Base-by-base conservation (phyloP, 2,113 vertebrate genomes). In the Rhizomys pruinosus region DNA sequence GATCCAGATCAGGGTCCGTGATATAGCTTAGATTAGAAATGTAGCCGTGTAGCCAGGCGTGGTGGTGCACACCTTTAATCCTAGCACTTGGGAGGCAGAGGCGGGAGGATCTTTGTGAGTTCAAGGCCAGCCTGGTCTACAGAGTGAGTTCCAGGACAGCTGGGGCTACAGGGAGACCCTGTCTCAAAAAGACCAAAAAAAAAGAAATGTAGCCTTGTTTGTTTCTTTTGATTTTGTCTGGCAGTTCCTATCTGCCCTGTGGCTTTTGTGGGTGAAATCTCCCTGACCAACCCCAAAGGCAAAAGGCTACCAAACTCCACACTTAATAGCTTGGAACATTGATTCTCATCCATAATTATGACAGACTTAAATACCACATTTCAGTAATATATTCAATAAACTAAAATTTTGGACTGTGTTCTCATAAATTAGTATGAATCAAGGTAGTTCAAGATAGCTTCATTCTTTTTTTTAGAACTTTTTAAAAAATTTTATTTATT, bases 371-470 rank as follows among this genome's bases (percentile, higher is more conserved):
- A 23, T 32, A 20, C 78, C 57, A 42, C 11, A 72, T 74, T 87
- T 88, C 76, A 84, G 81, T 78, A 79, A 79, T 87, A 76, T 39
- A 90, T 12, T 37, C 27, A 76, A 93, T 76, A 13, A 89, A n/a
- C 15, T 91, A 39, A 93, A 78, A 76, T 81, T 92, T 64, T 52
- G 7, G 29, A 32, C 2, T 68, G 52, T 23, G 39, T 59, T 73
- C 87, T 87, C 91, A 93, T 87, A 93, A 87, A 63, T 63, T 73
- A 64, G 3, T 87, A 19, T 79, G n/a, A 93, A 71, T 80, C 12
- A 64, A 90, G 32, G 15, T 64, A 73, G n/a, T 92, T 88, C 42
- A 74, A 19, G 63, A 59, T 59, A 87, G 23, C 27, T 80, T 79
- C 47, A 44, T 68, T 88, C 63, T 87, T 84, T n/a, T n/a, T n/a